Conservation (phyloP, 2,113 vertebrate species). For the Tetrax tetrax region DNA sequence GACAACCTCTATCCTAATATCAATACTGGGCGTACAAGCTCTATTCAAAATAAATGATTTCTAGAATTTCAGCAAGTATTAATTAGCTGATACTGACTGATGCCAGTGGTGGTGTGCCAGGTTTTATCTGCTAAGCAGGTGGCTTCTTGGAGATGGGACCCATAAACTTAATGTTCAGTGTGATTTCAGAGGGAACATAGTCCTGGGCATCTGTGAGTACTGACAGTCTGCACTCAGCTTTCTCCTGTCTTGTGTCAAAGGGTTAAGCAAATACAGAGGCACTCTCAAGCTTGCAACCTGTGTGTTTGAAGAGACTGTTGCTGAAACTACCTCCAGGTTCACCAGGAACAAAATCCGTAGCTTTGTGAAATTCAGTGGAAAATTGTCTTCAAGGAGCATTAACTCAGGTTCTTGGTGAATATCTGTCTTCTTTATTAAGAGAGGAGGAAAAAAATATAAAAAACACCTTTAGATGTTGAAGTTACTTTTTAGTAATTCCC, state of each 20-base stretch:
- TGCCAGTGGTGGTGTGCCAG: background rate
- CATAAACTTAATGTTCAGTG: background rate
- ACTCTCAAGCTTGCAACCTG: background rate
- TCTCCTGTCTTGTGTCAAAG: background rate
- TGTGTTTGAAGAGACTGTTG: background rate
- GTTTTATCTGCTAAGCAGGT: background rate
- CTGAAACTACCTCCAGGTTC: conserved; percentile 7
- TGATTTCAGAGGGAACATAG: background rate
- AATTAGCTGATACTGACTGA: background rate
- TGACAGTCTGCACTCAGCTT: rapidly evolving
- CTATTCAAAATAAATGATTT: background rate
- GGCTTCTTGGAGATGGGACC: background rate
- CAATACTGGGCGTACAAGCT: background rate
- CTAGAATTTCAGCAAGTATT: background rate
- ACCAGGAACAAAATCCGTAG: conserved; percentile 17
- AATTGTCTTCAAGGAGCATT: conserved; percentile 57
- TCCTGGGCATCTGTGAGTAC: background rate
- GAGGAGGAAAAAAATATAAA: background rate
- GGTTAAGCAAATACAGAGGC: background rate
- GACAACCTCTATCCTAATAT: background rate
- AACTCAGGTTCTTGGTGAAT: conserved; percentile 24
- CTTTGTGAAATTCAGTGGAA: conserved; percentile 63
- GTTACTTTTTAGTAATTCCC: background rate
- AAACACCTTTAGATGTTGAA: background rate
- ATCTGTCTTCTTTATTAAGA: background rate